Evolutionary conservation across 2,797 vertebrate species (phyloP).

Genomic region (Caiman crocodilus): DNA sequence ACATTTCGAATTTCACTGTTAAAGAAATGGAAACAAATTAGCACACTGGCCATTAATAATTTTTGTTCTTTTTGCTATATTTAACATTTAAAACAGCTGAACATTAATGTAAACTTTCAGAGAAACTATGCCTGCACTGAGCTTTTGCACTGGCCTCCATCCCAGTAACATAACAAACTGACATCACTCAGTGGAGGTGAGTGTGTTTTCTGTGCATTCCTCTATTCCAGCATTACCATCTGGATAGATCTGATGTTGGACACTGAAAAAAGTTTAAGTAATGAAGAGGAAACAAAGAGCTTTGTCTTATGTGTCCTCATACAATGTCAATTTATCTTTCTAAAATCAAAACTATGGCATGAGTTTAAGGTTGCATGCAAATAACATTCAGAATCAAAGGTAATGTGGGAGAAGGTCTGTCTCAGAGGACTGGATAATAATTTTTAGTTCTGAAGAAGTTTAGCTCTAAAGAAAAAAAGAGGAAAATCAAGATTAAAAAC

Average conservation of each 20-base stretch:
- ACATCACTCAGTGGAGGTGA: neutral
- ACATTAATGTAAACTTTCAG: neutral
- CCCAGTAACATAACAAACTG: neutral
- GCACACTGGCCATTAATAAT: neutral
- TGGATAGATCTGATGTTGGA: neutral
- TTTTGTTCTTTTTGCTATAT: neutral
- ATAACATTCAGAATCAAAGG: neutral
- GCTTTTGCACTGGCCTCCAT: neutral
- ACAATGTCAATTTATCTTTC: neutral
- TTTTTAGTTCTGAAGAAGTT: neutral
- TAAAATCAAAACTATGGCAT: neutral
- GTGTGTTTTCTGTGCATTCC: neutral
- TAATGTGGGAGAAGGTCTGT: neutral
- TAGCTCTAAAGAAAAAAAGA: neutral
- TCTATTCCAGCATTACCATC: neutral
- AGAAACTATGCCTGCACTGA: neutral
- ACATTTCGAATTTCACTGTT: slow-evolving; percentile 94
- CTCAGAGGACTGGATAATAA: neutral
- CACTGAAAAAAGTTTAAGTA: neutral
- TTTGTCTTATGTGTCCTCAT: neutral
- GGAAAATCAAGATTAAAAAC: neutral
- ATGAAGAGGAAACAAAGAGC: neutral
- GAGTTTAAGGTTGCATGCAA: neutral
- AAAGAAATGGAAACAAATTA: slow-evolving; percentile 48
- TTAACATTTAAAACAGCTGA: slow-evolving; percentile 16